Base-by-base conservation (phyloP, 2,797 vertebrate genomes). In the Characodon lateralis region DNA sequence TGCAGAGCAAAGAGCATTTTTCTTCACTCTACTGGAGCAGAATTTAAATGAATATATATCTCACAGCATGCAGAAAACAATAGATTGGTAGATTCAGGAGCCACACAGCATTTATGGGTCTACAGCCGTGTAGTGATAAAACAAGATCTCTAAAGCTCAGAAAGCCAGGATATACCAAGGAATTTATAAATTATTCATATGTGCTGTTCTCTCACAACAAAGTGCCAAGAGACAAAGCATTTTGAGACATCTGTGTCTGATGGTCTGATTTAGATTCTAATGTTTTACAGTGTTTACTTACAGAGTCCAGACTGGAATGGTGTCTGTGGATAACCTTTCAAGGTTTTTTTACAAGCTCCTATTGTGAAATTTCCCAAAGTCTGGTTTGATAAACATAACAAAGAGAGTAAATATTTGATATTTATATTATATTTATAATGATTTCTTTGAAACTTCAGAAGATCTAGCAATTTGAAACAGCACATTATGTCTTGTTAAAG, bases 101-200 rank as follows among this genome's bases (percentile, higher is more conserved):
- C 16, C 70, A 12, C 66, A n/a, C 26, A 51, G 26, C 73, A 77
- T 81, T 70, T 53, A 28, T 35, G 61, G 5, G 3, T 80, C 73
- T 77, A 72, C 70, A 78, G 53, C 75, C 12, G 69, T 35, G 75
- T 70, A 78, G 80, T 80, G 69, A 66, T 53, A 81, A 79, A 77
- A 85, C 72, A 39, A 63, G n/a, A 80, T 85, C 74, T 83, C 78
- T 87, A 83, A 85, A 88, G 78, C 84, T 77, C 76, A 39, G 73
- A 77, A 72, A 72, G 72, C 79, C 70, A 35, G 66, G 73, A 79
- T 82, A 78, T 14, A 59, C 46, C 31, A n/a, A 58, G 51, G 51
- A 79, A 73, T 4, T 14, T 50, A 83, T 91, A 74, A 82, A 90
- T 90, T 88, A 91, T 92, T 92, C 82, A 93, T 89, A 74, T 8